A percentile compares a stretch with the other conserved stretches of the same genome.
Conservation (phyloP, 2,113 vertebrate species). For the western clawed frog (Xenopus tropicalis) region UCB_Xtro_10.0 CM004448.2:13582001-13582500, state of each 20-base stretch:
- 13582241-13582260: neutral
- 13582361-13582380: no score
- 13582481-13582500: neutral
- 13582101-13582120: constrained; percentile 11
- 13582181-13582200: constrained; percentile 25
- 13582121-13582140: constrained; percentile 31
- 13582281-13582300: neutral
- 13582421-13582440: neutral
- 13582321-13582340: no score
- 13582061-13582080: neutral
- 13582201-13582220: neutral
- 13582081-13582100: neutral
- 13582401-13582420: no score
- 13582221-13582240: neutral
- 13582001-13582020: neutral
- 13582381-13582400: no score
- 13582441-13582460: neutral
- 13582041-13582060: neutral
- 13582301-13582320: neutral
- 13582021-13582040: neutral
- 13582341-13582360: no score
- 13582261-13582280: neutral
- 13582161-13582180: neutral
- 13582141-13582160: constrained; percentile 22
- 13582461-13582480: neutral